phyloP scores from a whole-genome alignment of 2,888 invertebrate species.

The Sylvicola fuscatus region DNA sequence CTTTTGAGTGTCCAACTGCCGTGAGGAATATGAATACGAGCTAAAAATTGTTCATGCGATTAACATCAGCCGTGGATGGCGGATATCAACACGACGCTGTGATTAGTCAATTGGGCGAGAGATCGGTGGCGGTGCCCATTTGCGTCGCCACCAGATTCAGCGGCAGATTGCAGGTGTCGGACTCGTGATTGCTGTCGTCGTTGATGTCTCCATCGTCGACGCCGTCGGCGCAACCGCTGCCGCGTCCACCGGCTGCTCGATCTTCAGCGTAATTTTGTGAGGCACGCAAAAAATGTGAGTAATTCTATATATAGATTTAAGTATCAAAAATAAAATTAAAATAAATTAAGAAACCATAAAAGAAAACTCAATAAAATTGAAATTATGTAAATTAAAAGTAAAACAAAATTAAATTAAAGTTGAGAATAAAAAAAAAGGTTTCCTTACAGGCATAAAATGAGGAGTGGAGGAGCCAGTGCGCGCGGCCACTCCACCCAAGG shows the following conservation, averaged over 20 bases:
- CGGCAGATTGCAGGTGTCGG: conserved; percentile 13
- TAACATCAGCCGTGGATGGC: too few species aligned
- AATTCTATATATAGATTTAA: conserved; percentile 7
- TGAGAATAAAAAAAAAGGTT: not conserved
- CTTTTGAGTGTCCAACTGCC: too few species aligned
- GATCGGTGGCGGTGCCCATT: conserved; percentile 2
- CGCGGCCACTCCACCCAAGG: conserved; percentile 11
- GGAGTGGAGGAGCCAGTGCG: conserved; percentile 9
- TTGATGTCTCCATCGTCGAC: conserved; percentile 3
- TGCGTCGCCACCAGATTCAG: conserved; percentile 14
- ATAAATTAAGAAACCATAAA: not conserved
- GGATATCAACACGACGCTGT: too few species aligned
- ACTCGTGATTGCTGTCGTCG: conserved; percentile 7
- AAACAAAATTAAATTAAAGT: not conserved
- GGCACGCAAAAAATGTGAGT: conserved; percentile 13
- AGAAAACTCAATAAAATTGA: not conserved
- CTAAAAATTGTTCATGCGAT: too few species aligned
- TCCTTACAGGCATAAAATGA: conserved; percentile 13
- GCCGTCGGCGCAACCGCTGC: conserved; percentile 3
- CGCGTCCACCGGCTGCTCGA: not conserved
- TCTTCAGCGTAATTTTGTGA: conserved; percentile 10
- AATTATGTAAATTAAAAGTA: not conserved
- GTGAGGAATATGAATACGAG: too few species aligned
- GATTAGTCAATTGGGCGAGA: too few species aligned
- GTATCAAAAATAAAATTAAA: conserved; percentile 1